Percentiles rank a stretch among this genome's conserved stretches.
These are phyloP conservation scores for Andrena bucephala DNA, from an alignment of 2,888 invertebrate genomes.

Conservation along the genomic window DNA sequence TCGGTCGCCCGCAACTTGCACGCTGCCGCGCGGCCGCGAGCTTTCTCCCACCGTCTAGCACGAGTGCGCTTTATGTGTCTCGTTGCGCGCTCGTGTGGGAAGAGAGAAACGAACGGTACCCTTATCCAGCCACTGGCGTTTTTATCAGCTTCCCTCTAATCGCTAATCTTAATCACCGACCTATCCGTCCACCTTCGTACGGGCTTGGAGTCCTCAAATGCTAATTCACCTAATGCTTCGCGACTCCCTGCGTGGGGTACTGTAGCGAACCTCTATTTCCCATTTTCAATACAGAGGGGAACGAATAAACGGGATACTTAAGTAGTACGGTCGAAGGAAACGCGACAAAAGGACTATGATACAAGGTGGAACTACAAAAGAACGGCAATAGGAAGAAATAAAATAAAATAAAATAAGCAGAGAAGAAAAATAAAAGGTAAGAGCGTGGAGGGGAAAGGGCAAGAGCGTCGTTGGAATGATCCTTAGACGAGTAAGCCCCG, in stretches of 20 bases:
- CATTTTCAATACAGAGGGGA: no score
- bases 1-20: constrained; percentile 65
- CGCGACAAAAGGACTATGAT: no score
- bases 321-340: no score
- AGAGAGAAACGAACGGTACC: constrained; percentile 44
- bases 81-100: constrained; percentile 16
- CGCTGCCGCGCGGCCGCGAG: constrained; percentile 64
- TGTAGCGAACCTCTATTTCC: not conserved
- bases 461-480: constrained; percentile 41
- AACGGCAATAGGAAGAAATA: not conserved
- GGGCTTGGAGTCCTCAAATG: not conserved
- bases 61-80: constrained; percentile 54
- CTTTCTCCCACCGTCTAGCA: constrained; percentile 56
- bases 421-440: constrained; percentile 24
- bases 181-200: constrained; percentile 19
- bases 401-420: not conserved
- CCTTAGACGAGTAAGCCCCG: constrained; percentile 52
- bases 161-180: constrained; percentile 50
- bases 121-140: constrained; percentile 37
- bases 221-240: not conserved
- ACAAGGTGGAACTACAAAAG: constrained; percentile 17
- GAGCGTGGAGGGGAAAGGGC: constrained; percentile 14
- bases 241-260: not conserved
- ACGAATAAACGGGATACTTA: no score
- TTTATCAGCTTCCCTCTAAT: constrained; percentile 42